A percentile compares a stretch with the other conserved stretches of the same genome.
phyloP scores from a whole-genome alignment of 2,113 vertebrate genomes.

The Cyprinodon variegatus region DNA sequence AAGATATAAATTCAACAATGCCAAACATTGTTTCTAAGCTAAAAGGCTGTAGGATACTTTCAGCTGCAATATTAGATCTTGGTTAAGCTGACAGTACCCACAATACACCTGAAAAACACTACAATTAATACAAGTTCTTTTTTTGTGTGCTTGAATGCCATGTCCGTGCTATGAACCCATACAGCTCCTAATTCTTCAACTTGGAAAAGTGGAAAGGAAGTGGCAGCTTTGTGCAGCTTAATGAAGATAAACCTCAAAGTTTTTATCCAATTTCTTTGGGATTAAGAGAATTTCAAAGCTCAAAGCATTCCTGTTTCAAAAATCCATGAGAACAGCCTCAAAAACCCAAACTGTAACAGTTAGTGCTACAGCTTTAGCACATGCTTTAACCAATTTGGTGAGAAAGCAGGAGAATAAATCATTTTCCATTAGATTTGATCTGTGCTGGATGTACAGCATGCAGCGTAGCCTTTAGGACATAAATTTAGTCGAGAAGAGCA shows the following conservation, averaged over 20 bases:
- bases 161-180: not conserved
- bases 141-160: not conserved
- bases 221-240: not conserved
- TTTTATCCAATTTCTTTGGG: slow-evolving; percentile 23
- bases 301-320: slow-evolving; percentile 34
- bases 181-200: not conserved
- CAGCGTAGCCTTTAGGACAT: not conserved
- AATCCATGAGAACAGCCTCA: not conserved
- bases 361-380: not conserved
- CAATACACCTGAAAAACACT: not conserved
- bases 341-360: not conserved
- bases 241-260: slow-evolving; percentile 8
- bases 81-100: not conserved
- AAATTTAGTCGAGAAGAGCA: not conserved
- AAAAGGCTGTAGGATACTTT: not conserved
- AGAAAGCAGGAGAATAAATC: not conserved
- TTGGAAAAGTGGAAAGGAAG: not conserved
- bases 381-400: not conserved
- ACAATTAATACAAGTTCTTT: not conserved
- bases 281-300: not conserved
- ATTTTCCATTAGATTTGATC: not conserved
- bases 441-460: not conserved
- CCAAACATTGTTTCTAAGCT: slow-evolving; percentile 21
- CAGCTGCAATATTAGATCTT: not conserved
- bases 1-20: not conserved